A percentile compares a stretch with the other conserved stretches of the same genome.
These are phyloP conservation scores for Trachemys scripta DNA, from an alignment of 2,113 vertebrate genomes.

Conservation along the genomic window DNA sequence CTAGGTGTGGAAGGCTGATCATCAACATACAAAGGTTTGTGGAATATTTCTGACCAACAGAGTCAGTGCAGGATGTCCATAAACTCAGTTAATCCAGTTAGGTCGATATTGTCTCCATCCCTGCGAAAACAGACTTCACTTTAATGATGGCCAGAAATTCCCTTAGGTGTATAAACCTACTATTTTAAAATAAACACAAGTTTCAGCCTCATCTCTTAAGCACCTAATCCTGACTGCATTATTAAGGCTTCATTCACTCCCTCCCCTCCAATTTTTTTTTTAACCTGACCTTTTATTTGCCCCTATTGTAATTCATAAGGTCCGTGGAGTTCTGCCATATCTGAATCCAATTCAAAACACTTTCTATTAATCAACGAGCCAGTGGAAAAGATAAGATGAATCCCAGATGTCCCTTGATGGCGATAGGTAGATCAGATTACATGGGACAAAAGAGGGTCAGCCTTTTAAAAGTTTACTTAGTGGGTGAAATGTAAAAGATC, in stretches of 20 bases:
- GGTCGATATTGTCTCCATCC: constrained; percentile 10
- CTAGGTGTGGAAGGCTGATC: not conserved
- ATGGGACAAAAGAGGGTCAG: constrained; percentile 62
- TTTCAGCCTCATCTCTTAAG: constrained; percentile 47
- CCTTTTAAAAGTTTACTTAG: constrained; percentile 67
- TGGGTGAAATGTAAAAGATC: constrained; percentile 66
- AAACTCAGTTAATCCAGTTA: not conserved
- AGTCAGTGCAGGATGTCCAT: not conserved
- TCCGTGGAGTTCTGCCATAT: constrained; percentile 63
- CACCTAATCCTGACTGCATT: not conserved
- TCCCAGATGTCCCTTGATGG: constrained; percentile 77
- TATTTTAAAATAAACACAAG: constrained; percentile 21
- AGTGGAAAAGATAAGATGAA: constrained; percentile 78
- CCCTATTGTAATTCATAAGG: constrained; percentile 67
- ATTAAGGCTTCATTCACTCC: constrained; percentile 22
- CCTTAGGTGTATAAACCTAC: constrained; percentile 21
- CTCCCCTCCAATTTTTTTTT: not conserved
- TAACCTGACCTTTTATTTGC: constrained; percentile 58
- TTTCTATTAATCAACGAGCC: constrained; percentile 74
- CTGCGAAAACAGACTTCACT: constrained; percentile 17
- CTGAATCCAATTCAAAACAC: constrained; percentile 75
- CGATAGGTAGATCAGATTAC: constrained; percentile 73
- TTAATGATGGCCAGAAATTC: constrained; percentile 23
- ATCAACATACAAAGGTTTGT: not conserved
- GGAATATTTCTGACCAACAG: not conserved